Conservation (phyloP, 2,797 vertebrate genomes). For the Kryptolebias ocellatus region DNA sequence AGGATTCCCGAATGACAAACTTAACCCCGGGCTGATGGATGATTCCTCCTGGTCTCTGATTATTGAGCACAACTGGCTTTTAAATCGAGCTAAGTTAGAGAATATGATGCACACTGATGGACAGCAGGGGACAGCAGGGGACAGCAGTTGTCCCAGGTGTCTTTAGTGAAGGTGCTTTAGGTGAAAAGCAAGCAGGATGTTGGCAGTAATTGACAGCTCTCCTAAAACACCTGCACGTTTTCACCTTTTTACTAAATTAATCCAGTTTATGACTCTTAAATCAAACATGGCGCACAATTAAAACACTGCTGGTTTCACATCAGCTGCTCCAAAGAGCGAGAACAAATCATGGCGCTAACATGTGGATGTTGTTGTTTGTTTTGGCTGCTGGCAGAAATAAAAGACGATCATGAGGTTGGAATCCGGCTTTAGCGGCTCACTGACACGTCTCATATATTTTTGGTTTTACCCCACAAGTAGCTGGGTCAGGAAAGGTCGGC, state of each 20-base stretch:
- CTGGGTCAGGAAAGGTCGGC: not conserved
- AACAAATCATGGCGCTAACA: conserved; percentile 5
- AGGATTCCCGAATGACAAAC: not conserved
- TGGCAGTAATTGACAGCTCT: not conserved
- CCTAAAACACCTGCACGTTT: too few relatives aligned
- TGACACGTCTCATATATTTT: conserved; percentile 1
- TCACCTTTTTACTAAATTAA: too few relatives aligned
- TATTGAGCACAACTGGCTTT: not conserved
- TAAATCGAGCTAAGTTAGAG: not conserved
- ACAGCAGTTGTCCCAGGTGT: not conserved
- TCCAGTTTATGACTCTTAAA: too few relatives aligned
- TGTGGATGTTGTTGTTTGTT: conserved; percentile 13
- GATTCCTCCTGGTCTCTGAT: not conserved
- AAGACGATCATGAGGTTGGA: not conserved
- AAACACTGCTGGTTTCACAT: not conserved
- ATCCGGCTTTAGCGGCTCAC: not conserved
- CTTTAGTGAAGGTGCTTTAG: not conserved
- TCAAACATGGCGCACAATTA: not conserved
- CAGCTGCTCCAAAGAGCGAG: not conserved
- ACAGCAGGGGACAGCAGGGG: too few relatives aligned
- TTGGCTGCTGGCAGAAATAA: conserved; percentile 9
- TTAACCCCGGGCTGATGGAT: not conserved
- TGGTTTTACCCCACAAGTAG: conserved; percentile 18
- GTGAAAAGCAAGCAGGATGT: not conserved
- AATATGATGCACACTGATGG: not conserved